Evolutionary conservation across 2,888 invertebrate genomes (phyloP).

Genomic region (Lamproptera curius): DNA sequence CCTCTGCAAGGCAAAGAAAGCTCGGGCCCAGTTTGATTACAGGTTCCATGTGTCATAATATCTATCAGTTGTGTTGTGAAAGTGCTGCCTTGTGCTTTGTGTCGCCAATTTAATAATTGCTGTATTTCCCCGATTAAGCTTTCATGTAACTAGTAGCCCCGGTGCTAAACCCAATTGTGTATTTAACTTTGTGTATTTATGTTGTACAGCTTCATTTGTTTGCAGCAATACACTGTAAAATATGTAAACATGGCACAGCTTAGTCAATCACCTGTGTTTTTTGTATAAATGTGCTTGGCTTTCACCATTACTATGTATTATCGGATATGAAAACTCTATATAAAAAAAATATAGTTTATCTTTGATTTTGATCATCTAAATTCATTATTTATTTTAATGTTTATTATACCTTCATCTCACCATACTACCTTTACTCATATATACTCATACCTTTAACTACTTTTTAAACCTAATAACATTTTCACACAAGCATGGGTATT

Average conservation of each 20-base stretch:
- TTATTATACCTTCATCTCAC: too few relatives aligned
- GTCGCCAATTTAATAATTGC: constrained; percentile 46
- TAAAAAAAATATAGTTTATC: too few relatives aligned
- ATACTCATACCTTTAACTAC: too few relatives aligned
- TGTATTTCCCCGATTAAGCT: constrained; percentile 30
- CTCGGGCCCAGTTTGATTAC: constrained; percentile 83
- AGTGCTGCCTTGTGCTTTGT: constrained; percentile 67
- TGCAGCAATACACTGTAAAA: not conserved
- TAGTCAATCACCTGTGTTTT: constrained; percentile 6
- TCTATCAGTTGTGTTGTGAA: constrained; percentile 73
- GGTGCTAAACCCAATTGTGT: constrained; percentile 20
- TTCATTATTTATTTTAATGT: too few relatives aligned
- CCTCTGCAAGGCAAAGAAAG: constrained; percentile 84
- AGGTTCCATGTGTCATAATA: constrained; percentile 74
- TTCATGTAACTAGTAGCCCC: constrained; percentile 30
- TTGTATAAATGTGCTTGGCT: constrained; percentile 7
- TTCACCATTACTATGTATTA: not conserved
- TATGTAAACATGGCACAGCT: constrained; percentile 12
- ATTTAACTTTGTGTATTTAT: constrained; percentile 11
- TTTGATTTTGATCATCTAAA: too few relatives aligned
- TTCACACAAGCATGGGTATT: constrained; percentile 14
- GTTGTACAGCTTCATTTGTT: constrained; percentile 14
- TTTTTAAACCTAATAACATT: too few relatives aligned
- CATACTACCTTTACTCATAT: too few relatives aligned
- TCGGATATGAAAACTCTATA: too few relatives aligned